A percentile compares a stretch with the other conserved stretches of the same genome.
These are phyloP conservation scores for Rhizoglyphus robini DNA, from an alignment of 1,140 invertebrate genomes.

Conservation along the genomic window DNA sequence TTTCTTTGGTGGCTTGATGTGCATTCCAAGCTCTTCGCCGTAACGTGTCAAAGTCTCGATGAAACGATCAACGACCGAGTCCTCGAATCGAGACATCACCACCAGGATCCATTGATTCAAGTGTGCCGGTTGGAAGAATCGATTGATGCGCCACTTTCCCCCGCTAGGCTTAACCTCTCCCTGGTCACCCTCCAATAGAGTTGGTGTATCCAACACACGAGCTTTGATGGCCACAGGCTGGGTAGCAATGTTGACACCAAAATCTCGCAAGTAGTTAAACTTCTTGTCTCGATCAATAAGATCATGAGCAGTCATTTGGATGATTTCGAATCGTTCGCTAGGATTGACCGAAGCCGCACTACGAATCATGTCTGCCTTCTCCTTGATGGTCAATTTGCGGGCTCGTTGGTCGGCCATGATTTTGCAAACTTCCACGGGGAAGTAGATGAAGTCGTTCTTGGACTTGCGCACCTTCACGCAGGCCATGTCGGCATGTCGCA, in stretches of 20 bases:
- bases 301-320: slow-evolving; percentile 17
- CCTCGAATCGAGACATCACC: slow-evolving; percentile 19
- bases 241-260: slow-evolving; percentile 25
- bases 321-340: slow-evolving; percentile 12
- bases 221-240: slow-evolving; percentile 24
- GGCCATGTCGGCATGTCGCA: slow-evolving; percentile 29
- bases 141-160: slow-evolving; percentile 47
- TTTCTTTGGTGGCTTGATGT: neutral
- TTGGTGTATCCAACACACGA: slow-evolving; percentile 24
- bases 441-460: slow-evolving; percentile 24
- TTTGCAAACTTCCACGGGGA: slow-evolving; percentile 32
- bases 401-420: slow-evolving; percentile 29
- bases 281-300: slow-evolving; percentile 22
- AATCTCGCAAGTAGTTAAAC: slow-evolving; percentile 28
- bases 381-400: slow-evolving; percentile 22
- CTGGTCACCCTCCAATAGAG: slow-evolving; percentile 8
- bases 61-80: neutral
- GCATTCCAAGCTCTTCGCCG: slow-evolving; percentile 18
- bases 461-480: slow-evolving; percentile 30
- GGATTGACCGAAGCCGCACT: slow-evolving; percentile 20
- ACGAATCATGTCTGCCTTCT: slow-evolving; percentile 26
- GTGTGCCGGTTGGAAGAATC: slow-evolving; percentile 41
- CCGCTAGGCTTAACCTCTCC: slow-evolving; percentile 27
- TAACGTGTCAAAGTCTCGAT: neutral
- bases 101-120: slow-evolving; percentile 27